These are phyloP conservation scores for Entomyzon cyanotis DNA, from an alignment of 2,113 vertebrate species.

Conservation along the genomic window DNA sequence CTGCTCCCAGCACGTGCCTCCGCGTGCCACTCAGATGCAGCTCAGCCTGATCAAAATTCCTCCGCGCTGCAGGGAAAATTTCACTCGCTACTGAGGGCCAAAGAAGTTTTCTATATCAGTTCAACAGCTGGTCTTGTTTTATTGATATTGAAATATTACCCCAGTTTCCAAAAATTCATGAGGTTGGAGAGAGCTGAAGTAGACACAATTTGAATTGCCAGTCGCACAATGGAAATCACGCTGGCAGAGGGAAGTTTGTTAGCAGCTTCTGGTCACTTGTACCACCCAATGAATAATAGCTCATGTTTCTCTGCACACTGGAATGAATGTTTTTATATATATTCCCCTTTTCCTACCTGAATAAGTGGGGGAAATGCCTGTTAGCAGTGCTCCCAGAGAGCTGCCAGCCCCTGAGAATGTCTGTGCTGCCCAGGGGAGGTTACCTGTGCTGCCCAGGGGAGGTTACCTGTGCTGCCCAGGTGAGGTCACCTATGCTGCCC, in stretches of 20 bases:
- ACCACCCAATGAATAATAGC: neutral
- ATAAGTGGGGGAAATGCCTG: neutral
- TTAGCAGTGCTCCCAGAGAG: neutral
- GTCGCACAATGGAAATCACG: neutral
- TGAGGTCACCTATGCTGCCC: too few species aligned
- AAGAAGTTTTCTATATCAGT: neutral
- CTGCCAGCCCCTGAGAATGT: neutral
- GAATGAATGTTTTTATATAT: rapidly evolving
- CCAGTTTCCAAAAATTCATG: neutral
- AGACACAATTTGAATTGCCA: neutral
- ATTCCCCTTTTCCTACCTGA: neutral
- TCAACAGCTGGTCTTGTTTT: slow-evolving; percentile 25
- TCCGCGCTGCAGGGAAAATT: slow-evolving; percentile 15
- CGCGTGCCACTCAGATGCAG: neutral
- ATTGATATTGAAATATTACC: slow-evolving; percentile 6
- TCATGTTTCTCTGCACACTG: rapidly evolving
- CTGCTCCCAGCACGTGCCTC: neutral
- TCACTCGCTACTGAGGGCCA: neutral
- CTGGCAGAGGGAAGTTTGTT: neutral
- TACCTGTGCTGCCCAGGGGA: neutral
- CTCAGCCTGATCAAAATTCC: slow-evolving; percentile 1
- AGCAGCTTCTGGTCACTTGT: neutral
- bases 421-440: rapidly evolving
- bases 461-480: too few species aligned
- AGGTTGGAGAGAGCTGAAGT: neutral